Base-by-base conservation (phyloP, 1,140 invertebrate genomes). In the Trypoxylus dichotomus region DNA sequence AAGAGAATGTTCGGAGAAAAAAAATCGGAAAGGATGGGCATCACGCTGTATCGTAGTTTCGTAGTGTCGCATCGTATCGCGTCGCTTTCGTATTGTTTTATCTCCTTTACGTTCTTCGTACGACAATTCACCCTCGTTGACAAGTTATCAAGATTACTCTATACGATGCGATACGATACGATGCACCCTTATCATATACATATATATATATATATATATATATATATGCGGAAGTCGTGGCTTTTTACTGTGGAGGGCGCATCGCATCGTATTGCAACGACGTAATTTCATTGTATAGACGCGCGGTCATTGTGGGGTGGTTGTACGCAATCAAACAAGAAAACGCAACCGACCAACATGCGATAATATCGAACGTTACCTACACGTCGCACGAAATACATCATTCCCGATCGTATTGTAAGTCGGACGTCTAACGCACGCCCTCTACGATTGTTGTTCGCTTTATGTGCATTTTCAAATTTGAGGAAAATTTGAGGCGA, bases 191-290 rank as follows among this genome's bases (percentile, higher is more conserved):
- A 32, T 73, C 71, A 27, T 25, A 77, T n/a, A n/a, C n/a, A n/a
- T n/a, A n/a, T n/a, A n/a, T n/a, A n/a, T n/a, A n/a, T n/a, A n/a
- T n/a, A n/a, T n/a, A n/a, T n/a, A n/a, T n/a, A n/a, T n/a, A n/a
- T n/a, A n/a, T n/a, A n/a, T 15, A 63, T 25, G 60, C 60, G 25
- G 60, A 29, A 72, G 15, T 73, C 71, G 76, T 77, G 42, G 68
- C 76, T 77, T 73, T 77, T 77, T 77, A 32, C 6, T 25, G 68
- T 3, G 27, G 2, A 77, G 71, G 63, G 71, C 41, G 63, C 76
- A 77, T 77, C 76, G 41, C 76, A 77, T 77, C 76, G 41, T 68
- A 27, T 77, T 77, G 76, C 76, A 77, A 73, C 29, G 24, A 15
- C 71, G 63, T 77, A 68, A 72, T 68, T 77, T 68, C 68, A 77